Percentiles rank a stretch among this genome's conserved stretches.
Conservation (phyloP, 2,888 invertebrate species). For the Spodoptera picta region DNA sequence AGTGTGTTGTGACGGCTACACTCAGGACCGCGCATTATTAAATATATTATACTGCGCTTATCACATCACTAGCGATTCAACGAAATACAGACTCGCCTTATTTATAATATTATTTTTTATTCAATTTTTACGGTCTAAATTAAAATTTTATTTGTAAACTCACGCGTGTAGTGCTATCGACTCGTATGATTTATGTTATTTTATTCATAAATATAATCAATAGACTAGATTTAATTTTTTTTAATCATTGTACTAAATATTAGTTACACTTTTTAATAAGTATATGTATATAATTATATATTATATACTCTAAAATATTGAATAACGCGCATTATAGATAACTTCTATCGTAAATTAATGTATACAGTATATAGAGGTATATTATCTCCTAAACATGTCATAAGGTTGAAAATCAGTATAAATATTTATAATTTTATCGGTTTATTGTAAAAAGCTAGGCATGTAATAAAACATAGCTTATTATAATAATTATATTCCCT, state of each 20-base stretch:
- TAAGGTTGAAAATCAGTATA: constrained; percentile 22
- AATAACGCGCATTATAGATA: neutral
- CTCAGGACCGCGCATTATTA: constrained; percentile 62
- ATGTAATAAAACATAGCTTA: constrained; percentile 19
- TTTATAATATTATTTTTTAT: constrained; percentile 21
- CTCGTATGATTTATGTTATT: neutral
- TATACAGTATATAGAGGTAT: neutral
- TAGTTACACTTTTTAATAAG: neutral
- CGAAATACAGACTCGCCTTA: constrained; percentile 14
- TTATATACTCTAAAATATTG: neutral
- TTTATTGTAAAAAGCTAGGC: constrained; percentile 10
- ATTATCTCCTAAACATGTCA: constrained; percentile 16
- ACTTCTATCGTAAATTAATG: constrained; percentile 10
- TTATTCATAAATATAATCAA: too few relatives aligned
- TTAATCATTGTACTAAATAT: neutral
- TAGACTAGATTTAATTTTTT: neutral
- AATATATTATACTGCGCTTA: constrained; percentile 67
- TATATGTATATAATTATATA: too few relatives aligned
- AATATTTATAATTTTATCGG: constrained; percentile 30
- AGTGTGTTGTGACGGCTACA: constrained; percentile 57
- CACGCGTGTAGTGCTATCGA: constrained; percentile 1
- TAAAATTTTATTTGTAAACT: constrained; percentile 11
- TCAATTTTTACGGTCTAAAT: constrained; percentile 34
- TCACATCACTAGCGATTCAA: constrained; percentile 53
- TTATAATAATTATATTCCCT: constrained; percentile 17